Percentiles rank a stretch among this genome's conserved stretches.
Evolutionary conservation across 2,113 vertebrate genomes (phyloP).

Genomic region (Abramis brama): DNA sequence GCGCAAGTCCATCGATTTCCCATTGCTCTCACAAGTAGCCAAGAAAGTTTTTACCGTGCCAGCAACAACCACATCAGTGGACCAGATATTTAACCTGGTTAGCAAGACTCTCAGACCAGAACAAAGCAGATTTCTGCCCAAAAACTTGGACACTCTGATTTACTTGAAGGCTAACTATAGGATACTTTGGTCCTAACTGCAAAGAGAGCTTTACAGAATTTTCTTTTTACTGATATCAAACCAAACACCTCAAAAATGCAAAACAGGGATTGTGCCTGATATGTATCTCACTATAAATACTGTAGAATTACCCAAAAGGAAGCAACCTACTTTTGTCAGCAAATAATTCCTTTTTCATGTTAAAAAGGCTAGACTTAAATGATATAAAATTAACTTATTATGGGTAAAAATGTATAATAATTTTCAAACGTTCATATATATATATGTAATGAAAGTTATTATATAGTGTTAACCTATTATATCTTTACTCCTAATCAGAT

Average conservation of each 20-base stretch:
- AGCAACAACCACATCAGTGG: constrained; percentile 73
- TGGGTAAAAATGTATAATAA: background rate
- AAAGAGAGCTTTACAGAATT: constrained; percentile 38
- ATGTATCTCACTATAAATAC: constrained; percentile 33
- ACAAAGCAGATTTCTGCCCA: constrained; percentile 69
- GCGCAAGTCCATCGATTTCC: constrained; percentile 80
- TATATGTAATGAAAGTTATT: background rate
- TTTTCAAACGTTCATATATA: background rate
- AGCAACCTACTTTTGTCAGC: background rate
- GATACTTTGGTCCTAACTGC: constrained; percentile 73
- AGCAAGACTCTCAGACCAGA: constrained; percentile 65
- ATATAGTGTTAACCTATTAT: background rate
- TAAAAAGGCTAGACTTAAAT: background rate
- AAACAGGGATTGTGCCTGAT: constrained; percentile 56
- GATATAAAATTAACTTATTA: background rate
- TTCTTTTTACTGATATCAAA: constrained; percentile 22
- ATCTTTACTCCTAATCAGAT: background rate
- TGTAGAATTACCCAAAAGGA: constrained; percentile 11
- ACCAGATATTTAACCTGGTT: constrained; percentile 73
- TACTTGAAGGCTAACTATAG: constrained; percentile 80
- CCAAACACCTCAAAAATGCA: constrained; percentile 28
- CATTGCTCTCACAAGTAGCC: constrained; percentile 77
- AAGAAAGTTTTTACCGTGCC: constrained; percentile 79
- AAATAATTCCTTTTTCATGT: background rate
- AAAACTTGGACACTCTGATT: constrained; percentile 79